Conservation (phyloP, 2,888 invertebrate genomes). For the Schizaphis graminum region DNA sequence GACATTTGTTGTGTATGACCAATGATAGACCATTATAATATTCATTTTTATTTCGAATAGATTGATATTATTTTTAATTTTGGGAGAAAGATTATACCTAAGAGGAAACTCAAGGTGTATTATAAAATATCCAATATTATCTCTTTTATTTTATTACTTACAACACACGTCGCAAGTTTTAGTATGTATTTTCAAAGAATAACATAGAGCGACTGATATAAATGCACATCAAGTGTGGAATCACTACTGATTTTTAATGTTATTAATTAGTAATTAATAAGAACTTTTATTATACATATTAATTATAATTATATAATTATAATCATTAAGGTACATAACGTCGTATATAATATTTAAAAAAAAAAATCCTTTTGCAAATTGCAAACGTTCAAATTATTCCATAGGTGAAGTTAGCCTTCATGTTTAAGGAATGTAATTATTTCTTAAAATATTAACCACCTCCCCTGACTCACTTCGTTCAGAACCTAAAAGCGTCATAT, state of each 20-base stretch:
- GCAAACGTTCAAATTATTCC: too few relatives aligned
- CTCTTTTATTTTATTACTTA: too few relatives aligned
- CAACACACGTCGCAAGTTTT: neutral
- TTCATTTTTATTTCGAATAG: neutral
- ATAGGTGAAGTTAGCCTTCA: too few relatives aligned
- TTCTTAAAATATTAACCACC: too few relatives aligned
- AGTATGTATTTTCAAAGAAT: neutral
- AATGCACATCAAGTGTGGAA: neutral
- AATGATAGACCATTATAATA: neutral
- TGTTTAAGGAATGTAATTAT: too few relatives aligned
- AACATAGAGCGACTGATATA: neutral
- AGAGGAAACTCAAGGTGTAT: neutral
- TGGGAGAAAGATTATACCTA: neutral
- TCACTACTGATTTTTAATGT: neutral
- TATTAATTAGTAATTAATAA: neutral
- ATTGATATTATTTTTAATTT: neutral
- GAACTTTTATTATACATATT: neutral
- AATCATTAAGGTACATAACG: too few relatives aligned
- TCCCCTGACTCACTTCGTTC: too few relatives aligned
- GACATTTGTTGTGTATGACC: neutral
- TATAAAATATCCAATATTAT: neutral
- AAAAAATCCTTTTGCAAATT: neutral
- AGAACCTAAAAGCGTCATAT: too few relatives aligned
- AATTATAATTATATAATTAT: neutral
- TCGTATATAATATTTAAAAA: neutral